Percentiles rank a stretch among this genome's conserved stretches.
Evolutionary conservation across 2,113 vertebrate species (phyloP).

Genomic region (Hippocampus zosterae): DNA sequence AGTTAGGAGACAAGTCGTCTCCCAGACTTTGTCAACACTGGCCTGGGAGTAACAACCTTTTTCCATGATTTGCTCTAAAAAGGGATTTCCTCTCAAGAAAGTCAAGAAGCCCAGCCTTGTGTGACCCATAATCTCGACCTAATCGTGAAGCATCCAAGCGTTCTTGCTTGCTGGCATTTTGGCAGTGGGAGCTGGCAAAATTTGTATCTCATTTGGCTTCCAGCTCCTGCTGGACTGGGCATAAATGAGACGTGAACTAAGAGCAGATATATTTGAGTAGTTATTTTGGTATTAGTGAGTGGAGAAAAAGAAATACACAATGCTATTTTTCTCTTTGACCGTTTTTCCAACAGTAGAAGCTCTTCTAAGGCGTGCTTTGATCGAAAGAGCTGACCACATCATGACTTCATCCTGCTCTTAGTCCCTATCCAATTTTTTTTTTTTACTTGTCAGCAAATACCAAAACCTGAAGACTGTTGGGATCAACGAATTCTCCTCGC

Average conservation of each 20-base stretch:
- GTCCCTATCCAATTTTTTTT: conserved; percentile 41
- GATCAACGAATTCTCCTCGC: conserved; percentile 34
- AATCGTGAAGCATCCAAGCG: conserved; percentile 45
- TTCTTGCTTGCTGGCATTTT: conserved; percentile 42
- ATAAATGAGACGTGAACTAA: conserved; percentile 53
- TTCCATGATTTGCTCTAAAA: conserved; percentile 4
- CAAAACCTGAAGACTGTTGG: conserved; percentile 10
- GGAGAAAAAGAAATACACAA: conserved; percentile 44
- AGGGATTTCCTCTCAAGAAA: conserved; percentile 7
- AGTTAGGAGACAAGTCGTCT: conserved; percentile 38
- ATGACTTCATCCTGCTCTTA: conserved; percentile 19
- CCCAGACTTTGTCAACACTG: conserved; percentile 21
- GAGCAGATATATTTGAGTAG: conserved; percentile 70
- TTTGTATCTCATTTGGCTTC: conserved; percentile 46
- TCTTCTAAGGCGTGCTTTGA: conserved; percentile 27
- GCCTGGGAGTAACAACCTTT: conserved; percentile 29
- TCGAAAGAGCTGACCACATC: conserved; percentile 41
- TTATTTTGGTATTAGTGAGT: conserved; percentile 47
- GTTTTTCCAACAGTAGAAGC: conserved; percentile 49
- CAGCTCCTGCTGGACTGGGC: conserved; percentile 37
- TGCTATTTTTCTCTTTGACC: conserved; percentile 53
- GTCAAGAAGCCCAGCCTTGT: conserved; percentile 26
- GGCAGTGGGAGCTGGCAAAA: conserved; percentile 50
- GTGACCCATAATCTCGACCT: conserved; percentile 54
- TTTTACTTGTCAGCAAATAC: conserved; percentile 30